Percentiles rank a stretch among this genome's conserved stretches.
These are phyloP conservation scores for Goniozus legneri DNA, from an alignment of 1,140 invertebrate species.

Conservation along the genomic window DNA sequence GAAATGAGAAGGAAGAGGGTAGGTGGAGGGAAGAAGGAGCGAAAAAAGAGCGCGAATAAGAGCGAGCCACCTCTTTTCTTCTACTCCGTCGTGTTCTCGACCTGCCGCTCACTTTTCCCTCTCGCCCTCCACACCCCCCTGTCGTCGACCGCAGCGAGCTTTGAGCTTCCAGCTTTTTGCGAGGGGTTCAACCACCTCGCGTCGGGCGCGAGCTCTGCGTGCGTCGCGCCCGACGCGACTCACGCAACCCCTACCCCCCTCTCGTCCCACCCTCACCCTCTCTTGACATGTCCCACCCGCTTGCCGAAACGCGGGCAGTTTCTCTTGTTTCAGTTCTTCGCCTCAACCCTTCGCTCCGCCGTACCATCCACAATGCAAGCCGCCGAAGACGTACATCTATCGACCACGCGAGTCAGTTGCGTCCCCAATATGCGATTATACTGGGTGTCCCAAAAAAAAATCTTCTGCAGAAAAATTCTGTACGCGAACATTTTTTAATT, in stretches of 20 bases:
- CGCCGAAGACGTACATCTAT: conserved; percentile 20
- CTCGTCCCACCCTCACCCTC: neutral
- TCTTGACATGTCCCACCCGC: conserved; percentile 7
- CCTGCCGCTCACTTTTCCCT: no score
- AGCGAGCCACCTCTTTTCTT: neutral
- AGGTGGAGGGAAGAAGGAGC: neutral
- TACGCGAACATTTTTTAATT: no score
- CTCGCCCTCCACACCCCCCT: conserved; percentile 15
- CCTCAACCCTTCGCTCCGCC: no score
- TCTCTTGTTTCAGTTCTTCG: no score
- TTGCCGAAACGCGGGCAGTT: conserved; percentile 17
- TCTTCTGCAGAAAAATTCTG: no score
- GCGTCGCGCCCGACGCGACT: conserved; percentile 26
- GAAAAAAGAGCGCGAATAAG: conserved; percentile 1
- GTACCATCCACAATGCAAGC: conserved; percentile 28
- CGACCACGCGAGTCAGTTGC: conserved; percentile 33
- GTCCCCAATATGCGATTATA: no score
- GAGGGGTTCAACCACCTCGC: conserved; percentile 37
- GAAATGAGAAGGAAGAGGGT: neutral
- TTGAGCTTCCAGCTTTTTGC: conserved; percentile 41
- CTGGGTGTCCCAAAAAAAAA: no score
- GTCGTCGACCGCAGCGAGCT: conserved; percentile 20
- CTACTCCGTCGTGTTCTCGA: no score
- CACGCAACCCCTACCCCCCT: conserved; percentile 26
- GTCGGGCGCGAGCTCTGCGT: conserved; percentile 31